These are phyloP conservation scores for Crepidodera aurea DNA, from an alignment of 2,888 invertebrate species.

Conservation along the genomic window DNA sequence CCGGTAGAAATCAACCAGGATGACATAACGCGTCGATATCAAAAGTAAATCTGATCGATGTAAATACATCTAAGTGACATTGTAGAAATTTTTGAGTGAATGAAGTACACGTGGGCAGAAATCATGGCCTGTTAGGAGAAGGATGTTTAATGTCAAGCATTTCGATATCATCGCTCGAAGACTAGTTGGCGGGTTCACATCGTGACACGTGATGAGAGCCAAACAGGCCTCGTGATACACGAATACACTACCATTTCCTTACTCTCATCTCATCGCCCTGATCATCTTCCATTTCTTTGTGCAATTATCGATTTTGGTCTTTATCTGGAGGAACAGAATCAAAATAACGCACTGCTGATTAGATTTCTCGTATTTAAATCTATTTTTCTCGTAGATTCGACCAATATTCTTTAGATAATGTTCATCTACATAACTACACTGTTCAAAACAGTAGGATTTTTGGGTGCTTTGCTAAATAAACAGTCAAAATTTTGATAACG, in stretches of 20 bases:
- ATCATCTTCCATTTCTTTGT: constrained; percentile 24
- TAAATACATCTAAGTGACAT: constrained; percentile 35
- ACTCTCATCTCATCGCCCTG: constrained; percentile 19
- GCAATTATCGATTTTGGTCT: constrained; percentile 27
- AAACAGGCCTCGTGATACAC: constrained; percentile 56
- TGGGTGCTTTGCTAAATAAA: no score
- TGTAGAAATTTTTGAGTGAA: constrained; percentile 38
- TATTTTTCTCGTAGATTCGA: no score
- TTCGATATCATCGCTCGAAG: constrained; percentile 50
- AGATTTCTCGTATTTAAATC: constrained; percentile 2
- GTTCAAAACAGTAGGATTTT: no score
- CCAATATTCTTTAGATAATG: no score
- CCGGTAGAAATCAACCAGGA: neutral
- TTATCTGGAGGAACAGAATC: constrained; percentile 16
- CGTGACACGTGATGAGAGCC: constrained; percentile 59
- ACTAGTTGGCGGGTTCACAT: constrained; percentile 53
- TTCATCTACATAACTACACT: no score
- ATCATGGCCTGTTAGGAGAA: constrained; percentile 52
- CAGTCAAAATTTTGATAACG: no score
- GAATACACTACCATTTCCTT: constrained; percentile 52
- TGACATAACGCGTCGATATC: constrained; percentile 17
- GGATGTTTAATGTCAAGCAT: constrained; percentile 58
- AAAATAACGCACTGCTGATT: constrained; percentile 10
- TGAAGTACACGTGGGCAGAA: constrained; percentile 53
- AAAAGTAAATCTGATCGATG: constrained; percentile 30